Percentiles rank a stretch among this genome's conserved stretches.
phyloP scores from a whole-genome alignment of 2,888 invertebrate species.

The Amiota communis region DNA sequence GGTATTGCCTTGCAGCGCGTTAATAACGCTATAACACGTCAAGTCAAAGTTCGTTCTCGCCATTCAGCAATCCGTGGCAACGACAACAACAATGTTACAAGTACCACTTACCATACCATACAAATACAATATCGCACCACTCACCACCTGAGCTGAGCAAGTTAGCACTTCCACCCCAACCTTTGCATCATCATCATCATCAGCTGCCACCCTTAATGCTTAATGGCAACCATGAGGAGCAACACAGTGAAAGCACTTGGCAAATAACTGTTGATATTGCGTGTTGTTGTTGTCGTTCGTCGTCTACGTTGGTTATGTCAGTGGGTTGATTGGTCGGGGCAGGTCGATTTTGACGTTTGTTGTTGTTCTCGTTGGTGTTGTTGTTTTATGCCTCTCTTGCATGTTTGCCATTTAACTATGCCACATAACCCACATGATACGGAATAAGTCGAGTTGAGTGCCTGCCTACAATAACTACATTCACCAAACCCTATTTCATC shows the following conservation, averaged over 20 bases:
- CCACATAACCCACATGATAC: conserved; percentile 31
- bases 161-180: not conserved
- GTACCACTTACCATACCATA: not conserved
- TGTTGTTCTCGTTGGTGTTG: not conserved
- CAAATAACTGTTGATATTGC: conserved; percentile 32
- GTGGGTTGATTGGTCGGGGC: too few relatives aligned
- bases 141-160: not conserved
- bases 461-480: not conserved
- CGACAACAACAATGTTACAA: not conserved
- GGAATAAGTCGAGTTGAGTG: conserved; percentile 36
- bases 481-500: too few relatives aligned
- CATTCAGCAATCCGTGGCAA: not conserved
- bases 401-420: conserved; percentile 20
- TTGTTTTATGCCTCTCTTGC: not conserved
- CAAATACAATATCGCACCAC: not conserved
- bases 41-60: not conserved
- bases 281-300: not conserved
- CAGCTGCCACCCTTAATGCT: not conserved
- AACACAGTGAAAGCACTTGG: not conserved
- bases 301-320: too few relatives aligned
- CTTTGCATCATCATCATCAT: not conserved
- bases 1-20: conserved; percentile 2
- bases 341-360: not conserved
- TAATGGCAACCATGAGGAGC: not conserved
- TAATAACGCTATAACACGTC: conserved; percentile 22